These are phyloP conservation scores for Dorcus hopei DNA, from an alignment of 2,888 invertebrate species.

Conservation along the genomic window DNA sequence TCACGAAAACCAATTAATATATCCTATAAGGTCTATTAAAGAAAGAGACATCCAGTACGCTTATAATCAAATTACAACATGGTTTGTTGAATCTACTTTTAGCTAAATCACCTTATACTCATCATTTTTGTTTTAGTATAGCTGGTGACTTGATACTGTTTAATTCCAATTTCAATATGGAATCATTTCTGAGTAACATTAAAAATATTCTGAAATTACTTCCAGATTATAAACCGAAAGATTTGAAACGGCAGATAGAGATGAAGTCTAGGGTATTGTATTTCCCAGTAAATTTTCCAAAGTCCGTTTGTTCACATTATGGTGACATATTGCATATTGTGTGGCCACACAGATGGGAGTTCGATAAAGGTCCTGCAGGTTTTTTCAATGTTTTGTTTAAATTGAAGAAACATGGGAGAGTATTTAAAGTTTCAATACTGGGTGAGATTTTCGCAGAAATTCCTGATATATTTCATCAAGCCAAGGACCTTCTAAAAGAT, in stretches of 20 bases:
- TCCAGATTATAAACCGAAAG: constrained; percentile 61
- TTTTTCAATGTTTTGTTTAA: constrained; percentile 57
- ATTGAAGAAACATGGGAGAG: constrained; percentile 52
- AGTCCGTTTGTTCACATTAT: constrained; percentile 22
- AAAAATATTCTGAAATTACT: constrained; percentile 60
- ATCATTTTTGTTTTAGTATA: constrained; percentile 49
- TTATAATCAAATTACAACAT: constrained; percentile 69
- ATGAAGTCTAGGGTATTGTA: constrained; percentile 63
- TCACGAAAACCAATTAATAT: constrained; percentile 74
- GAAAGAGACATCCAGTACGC: constrained; percentile 73
- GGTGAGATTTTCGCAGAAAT: constrained; percentile 62
- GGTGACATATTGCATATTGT: constrained; percentile 55
- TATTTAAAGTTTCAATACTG: constrained; percentile 60
- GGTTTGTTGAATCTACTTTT: constrained; percentile 47
- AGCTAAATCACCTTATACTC: neutral
- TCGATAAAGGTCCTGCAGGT: constrained; percentile 69
- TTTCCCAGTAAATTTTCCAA: constrained; percentile 25
- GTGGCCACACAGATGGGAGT: constrained; percentile 79
- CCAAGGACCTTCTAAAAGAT: constrained; percentile 49
- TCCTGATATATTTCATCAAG: constrained; percentile 59
- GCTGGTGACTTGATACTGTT: constrained; percentile 67
- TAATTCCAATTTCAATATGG: constrained; percentile 67
- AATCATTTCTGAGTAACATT: constrained; percentile 63
- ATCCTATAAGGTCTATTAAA: constrained; percentile 64
- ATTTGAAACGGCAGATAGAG: constrained; percentile 54